Evolutionary conservation across 2,888 invertebrate genomes (phyloP).

Genomic region (Anthophora plumipes): DNA sequence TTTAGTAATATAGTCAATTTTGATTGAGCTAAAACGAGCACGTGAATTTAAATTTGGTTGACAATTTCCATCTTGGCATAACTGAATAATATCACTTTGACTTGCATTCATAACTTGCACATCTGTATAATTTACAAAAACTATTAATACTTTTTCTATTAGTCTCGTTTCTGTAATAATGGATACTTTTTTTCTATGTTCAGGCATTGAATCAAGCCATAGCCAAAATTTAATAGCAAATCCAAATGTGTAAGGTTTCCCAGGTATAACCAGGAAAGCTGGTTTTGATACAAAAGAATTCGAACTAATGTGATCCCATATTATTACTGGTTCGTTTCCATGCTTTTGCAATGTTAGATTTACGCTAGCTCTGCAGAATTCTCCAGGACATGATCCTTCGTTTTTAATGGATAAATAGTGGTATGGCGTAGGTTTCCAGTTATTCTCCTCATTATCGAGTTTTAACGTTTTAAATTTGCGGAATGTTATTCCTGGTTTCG

Average conservation of each 20-base stretch:
- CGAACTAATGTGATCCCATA: constrained; percentile 88
- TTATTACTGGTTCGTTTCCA: constrained; percentile 85
- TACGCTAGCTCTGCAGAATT: constrained; percentile 87
- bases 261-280: constrained; percentile 86
- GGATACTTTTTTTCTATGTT: constrained; percentile 41
- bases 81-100: constrained; percentile 91
- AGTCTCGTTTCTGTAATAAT: constrained; percentile 81
- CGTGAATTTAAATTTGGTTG: constrained; percentile 92
- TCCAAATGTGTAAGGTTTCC: constrained; percentile 88
- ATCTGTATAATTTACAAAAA: constrained; percentile 91
- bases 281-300: constrained; percentile 91
- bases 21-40: constrained; percentile 89
- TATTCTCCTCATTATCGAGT: constrained; percentile 56
- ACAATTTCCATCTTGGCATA: constrained; percentile 88
- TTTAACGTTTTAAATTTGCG: constrained; percentile 51
- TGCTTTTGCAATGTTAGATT: constrained; percentile 85
- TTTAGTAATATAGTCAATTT: constrained; percentile 89
- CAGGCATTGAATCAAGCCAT: constrained; percentile 86
- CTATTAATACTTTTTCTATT: constrained; percentile 90
- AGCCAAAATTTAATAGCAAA: constrained; percentile 94
- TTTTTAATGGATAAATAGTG: constrained; percentile 88
- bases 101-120: constrained; percentile 92
- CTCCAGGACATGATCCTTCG: constrained; percentile 88
- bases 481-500: constrained; percentile 27
- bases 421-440: constrained; percentile 74